Evolutionary conservation across 2,888 invertebrate species (phyloP), one percentile per base, ranked within the genome.

Genomic region (Adelognathus sp.): DNA sequence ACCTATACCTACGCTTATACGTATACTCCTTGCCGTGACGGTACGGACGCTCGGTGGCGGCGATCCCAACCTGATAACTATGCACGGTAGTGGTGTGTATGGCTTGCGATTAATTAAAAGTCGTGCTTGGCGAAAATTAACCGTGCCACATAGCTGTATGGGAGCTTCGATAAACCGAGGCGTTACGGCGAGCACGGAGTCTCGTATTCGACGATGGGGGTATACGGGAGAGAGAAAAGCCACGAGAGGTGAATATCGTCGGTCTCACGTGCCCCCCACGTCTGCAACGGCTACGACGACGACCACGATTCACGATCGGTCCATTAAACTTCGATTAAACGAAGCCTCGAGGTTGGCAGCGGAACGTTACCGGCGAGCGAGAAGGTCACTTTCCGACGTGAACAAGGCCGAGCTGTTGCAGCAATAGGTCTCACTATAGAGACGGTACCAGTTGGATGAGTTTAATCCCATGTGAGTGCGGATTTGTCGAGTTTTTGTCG

Each of bases 101-200:
- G 64, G 64, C 74, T 79, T 61, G 60, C 74, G 70, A 79, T 79
- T 79, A 79, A 79, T 79, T 79, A 79, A 79, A 74, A 79, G 64
- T 74, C 70, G 73, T 79, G 74, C 74, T 74, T 44, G 63, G 78
- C 69, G 78, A 73, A 74, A 79, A 79, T 74, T 58, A 74, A 70
- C 70, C 78, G 70, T 54, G 70, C n/a, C 64, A 33, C 41, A 64
- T 18, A 36, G 54, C 70, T 24, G 31, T 21, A 27, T 9, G 31
- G 52, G 52, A 64, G n/a, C n/a, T 61, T 77, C 64, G 63, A 69
- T 74, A 60, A 54, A 73, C 46, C 66, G 36, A 74, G 56, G 66
- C 41, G 41, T 36, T 41, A 63, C 58, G 56, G 41, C 41, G 50
- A 54, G 50, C 50, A 24, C 56, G 18, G n/a, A n/a, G 29, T 18